A percentile compares a stretch with the other conserved stretches of the same genome.
These are phyloP conservation scores for Bos taurus DNA, from an alignment of 2,113 vertebrate genomes.

Conservation along the genomic window DNA sequence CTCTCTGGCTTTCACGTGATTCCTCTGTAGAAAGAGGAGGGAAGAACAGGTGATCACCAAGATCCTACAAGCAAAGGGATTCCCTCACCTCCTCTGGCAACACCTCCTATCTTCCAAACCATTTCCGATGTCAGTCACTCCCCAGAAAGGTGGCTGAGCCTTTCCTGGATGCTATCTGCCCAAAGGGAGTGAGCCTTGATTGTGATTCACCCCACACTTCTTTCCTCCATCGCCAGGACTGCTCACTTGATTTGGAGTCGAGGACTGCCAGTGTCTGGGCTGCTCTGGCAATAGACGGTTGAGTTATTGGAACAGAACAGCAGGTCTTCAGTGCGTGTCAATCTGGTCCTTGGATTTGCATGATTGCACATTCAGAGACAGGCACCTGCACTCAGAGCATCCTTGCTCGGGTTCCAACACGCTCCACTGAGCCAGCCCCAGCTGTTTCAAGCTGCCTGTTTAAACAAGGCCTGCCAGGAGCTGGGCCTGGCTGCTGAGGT, in stretches of 20 bases:
- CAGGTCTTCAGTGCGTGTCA: slow-evolving; percentile 48
- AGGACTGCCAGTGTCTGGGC: not conserved
- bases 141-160: not conserved
- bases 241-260: slow-evolving; percentile 48
- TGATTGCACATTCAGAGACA: slow-evolving; percentile 63
- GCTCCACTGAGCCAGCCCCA: slow-evolving; percentile 48
- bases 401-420: not conserved
- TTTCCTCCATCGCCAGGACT: slow-evolving; percentile 15
- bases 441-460: slow-evolving; percentile 45
- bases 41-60: not conserved
- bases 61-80: not conserved
- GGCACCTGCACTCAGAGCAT: slow-evolving; percentile 53
- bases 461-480: slow-evolving; percentile 53
- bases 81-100: not conserved
- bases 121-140: not conserved
- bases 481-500: not conserved
- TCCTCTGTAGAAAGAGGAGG: not conserved
- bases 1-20: not conserved
- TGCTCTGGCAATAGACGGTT: slow-evolving; percentile 51
- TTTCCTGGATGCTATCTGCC: not conserved
- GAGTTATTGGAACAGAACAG: slow-evolving; percentile 63
- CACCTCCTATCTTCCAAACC: not conserved
- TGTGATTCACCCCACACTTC: slow-evolving; percentile 40
- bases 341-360: slow-evolving; percentile 58
- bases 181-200: not conserved